Evolutionary conservation across 2,888 invertebrate genomes (phyloP).

Genomic region (Yponomeuta cagnagella): DNA sequence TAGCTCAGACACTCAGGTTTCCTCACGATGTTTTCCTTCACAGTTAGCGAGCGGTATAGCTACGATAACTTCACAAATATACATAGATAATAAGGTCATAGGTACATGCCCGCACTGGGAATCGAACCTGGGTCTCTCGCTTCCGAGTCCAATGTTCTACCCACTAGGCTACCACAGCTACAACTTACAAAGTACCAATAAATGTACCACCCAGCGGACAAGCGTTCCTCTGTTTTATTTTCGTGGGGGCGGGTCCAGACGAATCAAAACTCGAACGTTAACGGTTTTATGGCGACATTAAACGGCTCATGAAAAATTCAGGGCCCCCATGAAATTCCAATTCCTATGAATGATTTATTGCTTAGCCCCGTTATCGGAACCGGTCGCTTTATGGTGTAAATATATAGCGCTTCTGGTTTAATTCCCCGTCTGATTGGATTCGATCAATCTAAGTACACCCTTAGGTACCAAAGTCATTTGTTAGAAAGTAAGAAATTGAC

Average conservation of each 20-base stretch:
- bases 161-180: no score
- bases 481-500: no score
- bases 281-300: slow-evolving; percentile 12
- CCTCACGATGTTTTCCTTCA: no score
- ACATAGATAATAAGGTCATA: no score
- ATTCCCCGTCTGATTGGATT: background rate
- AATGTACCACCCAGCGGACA: background rate
- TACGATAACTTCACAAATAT: no score
- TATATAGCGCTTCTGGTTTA: background rate
- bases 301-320: slow-evolving; percentile 14
- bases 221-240: background rate
- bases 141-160: no score
- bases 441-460: background rate
- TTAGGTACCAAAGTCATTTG: no score
- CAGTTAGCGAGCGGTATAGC: no score
- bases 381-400: slow-evolving; percentile 2
- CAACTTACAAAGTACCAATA: no score
- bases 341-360: slow-evolving; percentile 7
- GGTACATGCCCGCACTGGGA: no score
- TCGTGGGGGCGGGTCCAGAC: slow-evolving; percentile 1
- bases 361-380: background rate
- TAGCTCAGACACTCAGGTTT: no score
- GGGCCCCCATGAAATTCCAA: slow-evolving; percentile 11
- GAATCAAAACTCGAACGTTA: slow-evolving; percentile 12
- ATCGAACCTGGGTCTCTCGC: no score